Evolutionary conservation across 2,888 invertebrate species (phyloP), one percentile per base, ranked within the genome.

Genomic region (Drosophila affinis): DNA sequence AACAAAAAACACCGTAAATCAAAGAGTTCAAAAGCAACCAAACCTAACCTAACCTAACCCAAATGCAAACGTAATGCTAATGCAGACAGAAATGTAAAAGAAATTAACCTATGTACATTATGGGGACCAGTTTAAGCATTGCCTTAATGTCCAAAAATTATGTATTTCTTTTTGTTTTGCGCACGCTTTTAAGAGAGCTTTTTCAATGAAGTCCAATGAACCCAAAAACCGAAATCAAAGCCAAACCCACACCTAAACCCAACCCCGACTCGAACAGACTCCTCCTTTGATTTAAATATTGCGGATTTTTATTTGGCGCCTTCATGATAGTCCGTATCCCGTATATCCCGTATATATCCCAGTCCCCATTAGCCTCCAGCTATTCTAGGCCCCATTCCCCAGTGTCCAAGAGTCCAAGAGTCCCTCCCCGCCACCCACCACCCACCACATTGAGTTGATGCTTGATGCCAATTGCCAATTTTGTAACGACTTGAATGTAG

Each of bases 101-200:
- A 59, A 49, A 52, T 68, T 47, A 71, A 72, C 53, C 51, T 71
- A 67, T 72, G 72, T 67, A 69, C 78, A 81, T 75, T 77, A 76
- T 75, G 80, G 83, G 83, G 83, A 88, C 83, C 83, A 84, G 83
- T 76, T 86, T 74, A 80, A 86, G 75, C 83, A 80, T 78, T 88
- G 86, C 72, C 78, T 86, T 83, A 62, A 77, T 65, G 68, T 76
- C 65, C 59, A 79, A 59, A 75, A 39, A 18, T 34, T 48, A 51
- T 39, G 46, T 45, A 45, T 55, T 59, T 24, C 21, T 24, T 59
- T 60, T 34, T 67, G 48, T 67, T 27, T 74, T 72, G 72, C 75
- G 68, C 60, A 74, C 72, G 75, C 72, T 74, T 74, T 52, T 59
- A 52, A 54, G 46, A 48, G 45, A 71, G 72, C 71, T 71, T 73